A percentile compares a stretch with the other conserved stretches of the same genome.
Conservation (phyloP, 1,140 invertebrate genomes). For the Leptinotarsa texana region DNA sequence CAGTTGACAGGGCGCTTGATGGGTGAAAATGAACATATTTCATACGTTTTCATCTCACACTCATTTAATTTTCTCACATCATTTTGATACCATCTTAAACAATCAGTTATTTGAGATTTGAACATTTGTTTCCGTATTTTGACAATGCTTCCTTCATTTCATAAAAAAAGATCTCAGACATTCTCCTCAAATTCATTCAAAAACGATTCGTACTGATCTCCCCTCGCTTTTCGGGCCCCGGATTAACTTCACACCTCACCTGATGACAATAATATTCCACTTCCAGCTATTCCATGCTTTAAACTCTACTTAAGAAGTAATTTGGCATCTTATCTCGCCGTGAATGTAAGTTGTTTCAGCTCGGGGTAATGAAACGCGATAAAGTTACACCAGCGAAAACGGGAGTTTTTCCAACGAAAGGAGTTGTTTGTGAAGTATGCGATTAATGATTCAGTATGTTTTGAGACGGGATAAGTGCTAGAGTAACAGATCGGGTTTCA, state of each 20-base stretch:
- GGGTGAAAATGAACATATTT: too few relatives aligned
- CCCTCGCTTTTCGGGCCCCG: not conserved
- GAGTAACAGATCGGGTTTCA: not conserved
- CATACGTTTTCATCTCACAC: too few relatives aligned
- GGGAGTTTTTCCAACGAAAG: not conserved
- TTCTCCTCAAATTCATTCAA: too few relatives aligned
- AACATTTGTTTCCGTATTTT: too few relatives aligned
- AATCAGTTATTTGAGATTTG: too few relatives aligned
- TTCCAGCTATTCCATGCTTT: constrained; percentile 11
- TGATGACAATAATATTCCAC: constrained; percentile 10
- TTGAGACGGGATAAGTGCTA: not conserved
- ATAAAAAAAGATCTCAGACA: too few relatives aligned
- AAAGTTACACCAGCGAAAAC: not conserved
- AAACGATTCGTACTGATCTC: not conserved
- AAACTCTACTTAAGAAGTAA: constrained; percentile 25
- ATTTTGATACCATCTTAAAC: too few relatives aligned
- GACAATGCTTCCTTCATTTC: too few relatives aligned
- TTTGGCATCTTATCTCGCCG: constrained; percentile 20
- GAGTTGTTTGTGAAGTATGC: constrained; percentile 5
- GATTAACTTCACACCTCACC: constrained; percentile 2
- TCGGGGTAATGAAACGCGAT: constrained; percentile 1
- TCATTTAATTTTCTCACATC: too few relatives aligned
- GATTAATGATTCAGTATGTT: constrained; percentile 6
- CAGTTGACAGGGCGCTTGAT: too few relatives aligned
- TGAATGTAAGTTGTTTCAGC: constrained; percentile 6